Conservation (phyloP, 2,797 vertebrate species). For the Aplochiton taeniatus region DNA sequence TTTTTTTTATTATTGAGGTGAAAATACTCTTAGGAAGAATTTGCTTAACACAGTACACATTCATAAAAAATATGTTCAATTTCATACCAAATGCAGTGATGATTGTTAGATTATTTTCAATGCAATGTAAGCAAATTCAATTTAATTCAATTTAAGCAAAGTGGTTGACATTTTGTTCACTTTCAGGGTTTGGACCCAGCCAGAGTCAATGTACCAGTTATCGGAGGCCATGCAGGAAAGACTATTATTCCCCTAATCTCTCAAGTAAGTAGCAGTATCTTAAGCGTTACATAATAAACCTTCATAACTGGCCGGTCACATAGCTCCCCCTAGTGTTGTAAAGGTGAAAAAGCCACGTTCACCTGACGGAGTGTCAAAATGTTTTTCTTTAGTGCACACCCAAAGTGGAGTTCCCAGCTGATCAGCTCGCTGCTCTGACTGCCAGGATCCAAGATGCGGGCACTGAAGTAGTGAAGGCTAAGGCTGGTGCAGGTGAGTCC, state of each 20-base stretch:
- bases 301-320: background rate
- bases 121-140: background rate
- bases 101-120: no score
- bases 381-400: conserved; percentile 81
- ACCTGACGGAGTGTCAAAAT: background rate
- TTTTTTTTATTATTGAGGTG: no score
- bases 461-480: conserved; percentile 97
- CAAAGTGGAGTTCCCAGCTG: conserved; percentile 93
- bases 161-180: background rate
- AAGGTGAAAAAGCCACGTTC: background rate
- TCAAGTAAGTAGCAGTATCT: conserved; percentile 70
- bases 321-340: conserved; percentile 8
- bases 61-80: no score
- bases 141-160: background rate
- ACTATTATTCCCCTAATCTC: conserved; percentile 98
- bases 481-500: conserved; percentile 87
- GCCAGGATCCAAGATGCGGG: conserved; percentile 95
- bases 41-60: no score
- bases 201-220: conserved; percentile 89
- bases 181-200: conserved; percentile 88
- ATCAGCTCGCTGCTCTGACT: conserved; percentile 83
- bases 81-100: no score
- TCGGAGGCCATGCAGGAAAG: conserved; percentile 96
- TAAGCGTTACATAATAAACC: background rate
- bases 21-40: no score